Percentiles rank a stretch among this genome's conserved stretches.
phyloP scores from a whole-genome alignment of 2,113 vertebrate species.

The Colaptes auratus region DNA sequence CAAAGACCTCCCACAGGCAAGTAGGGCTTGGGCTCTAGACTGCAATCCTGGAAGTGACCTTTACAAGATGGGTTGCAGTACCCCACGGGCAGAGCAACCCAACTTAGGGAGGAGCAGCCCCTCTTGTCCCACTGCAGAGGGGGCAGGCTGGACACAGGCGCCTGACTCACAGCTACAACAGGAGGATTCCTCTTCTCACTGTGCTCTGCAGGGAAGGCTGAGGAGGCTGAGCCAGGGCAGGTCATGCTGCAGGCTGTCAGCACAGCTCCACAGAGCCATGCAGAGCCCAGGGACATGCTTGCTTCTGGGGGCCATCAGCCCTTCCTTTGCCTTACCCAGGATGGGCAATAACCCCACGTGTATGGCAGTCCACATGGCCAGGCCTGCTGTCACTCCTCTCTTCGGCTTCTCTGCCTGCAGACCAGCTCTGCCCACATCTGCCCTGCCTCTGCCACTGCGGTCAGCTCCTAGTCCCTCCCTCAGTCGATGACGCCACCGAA shows the following conservation, averaged over 20 bases:
- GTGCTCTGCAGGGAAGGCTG: background rate
- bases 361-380: background rate
- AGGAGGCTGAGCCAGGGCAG: fast-evolving
- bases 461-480: background rate
- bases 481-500: background rate
- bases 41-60: background rate
- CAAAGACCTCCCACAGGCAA: background rate
- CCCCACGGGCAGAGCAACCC: background rate
- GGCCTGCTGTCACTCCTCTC: fast-evolving
- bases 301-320: background rate
- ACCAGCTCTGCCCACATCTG: background rate
- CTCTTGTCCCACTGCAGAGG: background rate
- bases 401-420: background rate
- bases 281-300: background rate
- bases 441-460: background rate
- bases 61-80: background rate
- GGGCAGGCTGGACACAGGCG: background rate
- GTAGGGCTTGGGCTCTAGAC: no score
- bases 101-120: background rate
- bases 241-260: background rate
- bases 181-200: background rate
- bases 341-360: background rate
- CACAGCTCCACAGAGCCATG: background rate
- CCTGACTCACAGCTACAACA: fast-evolving
- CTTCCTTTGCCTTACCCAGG: background rate